Evolutionary conservation across 2,888 invertebrate genomes (phyloP), one percentile per base, ranked within the genome.

Genomic region (Lottia gigantea): DNA sequence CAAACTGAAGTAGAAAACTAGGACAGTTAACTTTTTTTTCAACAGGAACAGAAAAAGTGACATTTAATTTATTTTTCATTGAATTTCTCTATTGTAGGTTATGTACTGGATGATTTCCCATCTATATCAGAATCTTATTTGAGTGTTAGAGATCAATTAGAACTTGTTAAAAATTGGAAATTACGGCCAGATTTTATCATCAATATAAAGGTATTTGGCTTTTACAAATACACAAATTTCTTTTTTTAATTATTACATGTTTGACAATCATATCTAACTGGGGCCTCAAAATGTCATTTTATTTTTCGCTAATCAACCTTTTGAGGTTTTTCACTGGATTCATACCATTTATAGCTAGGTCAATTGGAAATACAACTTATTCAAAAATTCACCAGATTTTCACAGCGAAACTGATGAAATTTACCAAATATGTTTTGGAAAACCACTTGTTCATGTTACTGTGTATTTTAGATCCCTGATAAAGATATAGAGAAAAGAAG

Each of bases 141-240:
- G 75, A 80, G 81, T 19, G 82, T 88, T 14, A 77, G 81, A 68
- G 86, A 89, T 71, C 89, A 89, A 71, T 73, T 89, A 26, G 88
- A 88, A 71, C 75, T 88, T 46, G 78, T 89, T 14, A 87, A 85
- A 72, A 88, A 85, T 74, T 88, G 86, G 86, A 86, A 85, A 77
- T 72, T 89, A 4, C 85, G 83, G 65, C 89, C 89, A 69, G 88
- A 89, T 73, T 88, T 87, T 75, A 86, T 89, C 70, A 85, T 89
- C 68, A 86, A 89, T 76, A 55, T 88, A 14, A 85, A 86, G 84
- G 87, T 87, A n/a, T n/a, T n/a, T n/a, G n/a, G n/a, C n/a, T n/a
- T n/a, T n/a, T n/a, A n/a, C n/a, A n/a, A n/a, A n/a, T n/a, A n/a
- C n/a, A n/a, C n/a, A n/a, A n/a, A n/a, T n/a, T n/a, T n/a, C n/a